phyloP scores from a whole-genome alignment of 35 echinoderm and acorn worm genomes.

The Heliocidaris tuberculata region DNA sequence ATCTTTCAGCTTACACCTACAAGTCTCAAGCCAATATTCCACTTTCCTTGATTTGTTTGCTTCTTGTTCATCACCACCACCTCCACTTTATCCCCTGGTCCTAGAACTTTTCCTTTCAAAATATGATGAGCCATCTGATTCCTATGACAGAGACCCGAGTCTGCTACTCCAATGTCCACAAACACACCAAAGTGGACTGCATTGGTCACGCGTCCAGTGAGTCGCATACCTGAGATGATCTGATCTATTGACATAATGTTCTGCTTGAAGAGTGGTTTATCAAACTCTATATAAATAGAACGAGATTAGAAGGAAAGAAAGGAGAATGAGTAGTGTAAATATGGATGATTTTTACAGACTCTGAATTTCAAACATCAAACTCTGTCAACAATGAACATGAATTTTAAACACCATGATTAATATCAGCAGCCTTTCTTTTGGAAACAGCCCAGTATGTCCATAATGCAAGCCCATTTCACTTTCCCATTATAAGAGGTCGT shows the following conservation, averaged over 20 bases:
- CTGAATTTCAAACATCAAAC: neutral
- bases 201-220: conserved; percentile 82
- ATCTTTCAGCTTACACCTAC: neutral
- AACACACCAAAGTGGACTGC: conserved; percentile 87
- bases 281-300: conserved; percentile 66
- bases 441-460: too few species aligned
- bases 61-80: conserved; percentile 52
- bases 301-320: neutral
- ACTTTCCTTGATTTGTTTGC: neutral
- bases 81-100: conserved; percentile 76
- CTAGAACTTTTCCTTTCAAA: conserved; percentile 52
- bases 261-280: conserved; percentile 88
- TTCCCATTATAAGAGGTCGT: too few species aligned
- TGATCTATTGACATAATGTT: conserved; percentile 70
- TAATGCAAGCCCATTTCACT: too few species aligned
- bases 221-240: conserved; percentile 50
- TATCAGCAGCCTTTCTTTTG: too few species aligned
- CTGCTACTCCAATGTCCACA: conserved; percentile 83
- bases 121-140: conserved; percentile 61
- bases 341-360: neutral
- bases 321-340: neutral
- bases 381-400: too few species aligned
- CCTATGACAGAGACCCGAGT: conserved; percentile 71
- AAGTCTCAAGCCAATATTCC: conserved; percentile 39
- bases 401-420: too few species aligned